phyloP scores from a whole-genome alignment of 2,888 invertebrate genomes.

The Pomacea canaliculata region DNA sequence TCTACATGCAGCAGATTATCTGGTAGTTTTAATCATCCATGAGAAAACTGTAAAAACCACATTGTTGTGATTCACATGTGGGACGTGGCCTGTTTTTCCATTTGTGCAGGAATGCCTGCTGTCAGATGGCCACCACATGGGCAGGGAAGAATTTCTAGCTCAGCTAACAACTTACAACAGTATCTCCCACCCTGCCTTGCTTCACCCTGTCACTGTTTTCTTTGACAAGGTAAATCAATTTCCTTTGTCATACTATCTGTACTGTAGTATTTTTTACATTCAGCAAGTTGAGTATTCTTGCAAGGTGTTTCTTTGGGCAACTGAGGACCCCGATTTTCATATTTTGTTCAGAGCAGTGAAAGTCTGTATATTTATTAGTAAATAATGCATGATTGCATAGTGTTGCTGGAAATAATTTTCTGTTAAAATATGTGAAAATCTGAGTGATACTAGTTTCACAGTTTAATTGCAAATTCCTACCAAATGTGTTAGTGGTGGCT shows the following conservation, averaged over 20 bases:
- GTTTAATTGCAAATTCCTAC: not conserved
- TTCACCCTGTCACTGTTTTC: constrained; percentile 47
- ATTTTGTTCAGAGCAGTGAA: too few species aligned
- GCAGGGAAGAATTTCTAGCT: constrained; percentile 54
- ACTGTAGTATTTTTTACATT: not conserved
- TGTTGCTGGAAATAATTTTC: too few species aligned
- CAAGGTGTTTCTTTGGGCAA: not conserved
- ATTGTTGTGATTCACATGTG: too few species aligned
- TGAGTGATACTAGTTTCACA: not conserved
- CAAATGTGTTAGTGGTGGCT: too few species aligned
- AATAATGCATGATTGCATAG: too few species aligned
- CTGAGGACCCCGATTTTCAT: not conserved
- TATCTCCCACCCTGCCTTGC: constrained; percentile 35
- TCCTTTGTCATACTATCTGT: not conserved
- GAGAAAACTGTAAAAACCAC: too few species aligned
- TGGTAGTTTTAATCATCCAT: too few species aligned
- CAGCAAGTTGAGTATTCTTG: not conserved
- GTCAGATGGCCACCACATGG: constrained; percentile 48
- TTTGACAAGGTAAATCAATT: constrained; percentile 52
- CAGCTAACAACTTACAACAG: constrained; percentile 46
- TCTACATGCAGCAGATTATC: too few species aligned
- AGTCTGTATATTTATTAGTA: too few species aligned
- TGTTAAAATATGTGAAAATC: too few species aligned
- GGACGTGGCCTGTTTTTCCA: too few species aligned
- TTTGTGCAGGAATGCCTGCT: constrained; percentile 56